Conservation (phyloP, 2,888 invertebrate genomes). For the Flexamia atlantica region DNA sequence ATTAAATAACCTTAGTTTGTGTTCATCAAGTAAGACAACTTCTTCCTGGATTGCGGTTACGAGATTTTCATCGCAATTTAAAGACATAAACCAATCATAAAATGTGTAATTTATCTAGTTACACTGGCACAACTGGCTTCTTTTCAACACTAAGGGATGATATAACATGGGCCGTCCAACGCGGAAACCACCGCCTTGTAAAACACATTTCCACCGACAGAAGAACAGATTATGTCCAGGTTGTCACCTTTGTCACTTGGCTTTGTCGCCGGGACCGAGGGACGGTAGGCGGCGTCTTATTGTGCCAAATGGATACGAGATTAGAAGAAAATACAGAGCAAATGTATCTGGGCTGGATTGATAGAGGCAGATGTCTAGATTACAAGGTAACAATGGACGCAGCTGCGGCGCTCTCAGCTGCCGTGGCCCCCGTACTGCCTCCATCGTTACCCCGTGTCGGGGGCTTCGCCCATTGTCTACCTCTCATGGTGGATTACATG, state of each 20-base stretch:
- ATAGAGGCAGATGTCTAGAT: constrained; percentile 56
- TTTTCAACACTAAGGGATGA: constrained; percentile 5
- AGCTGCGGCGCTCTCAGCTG: constrained; percentile 32
- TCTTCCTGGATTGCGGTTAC: too few species aligned
- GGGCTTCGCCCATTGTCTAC: constrained; percentile 7
- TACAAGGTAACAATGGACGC: constrained; percentile 49
- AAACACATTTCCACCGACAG: constrained; percentile 7
- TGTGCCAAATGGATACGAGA: constrained; percentile 33
- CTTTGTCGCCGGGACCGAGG: background rate
- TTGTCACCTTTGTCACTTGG: background rate
- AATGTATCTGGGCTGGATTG: constrained; percentile 38
- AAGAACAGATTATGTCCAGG: background rate
- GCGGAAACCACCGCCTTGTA: background rate
- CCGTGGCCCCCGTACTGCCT: background rate
- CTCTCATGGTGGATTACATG: constrained; percentile 27
- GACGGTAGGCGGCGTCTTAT: constrained; percentile 10
- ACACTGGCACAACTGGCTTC: too few species aligned
- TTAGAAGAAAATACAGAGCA: constrained; percentile 21
- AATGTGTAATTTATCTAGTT: too few species aligned
- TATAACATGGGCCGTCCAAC: constrained; percentile 6
- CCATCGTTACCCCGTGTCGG: constrained; percentile 42
- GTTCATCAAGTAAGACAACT: too few species aligned
- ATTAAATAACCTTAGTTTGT: too few species aligned
- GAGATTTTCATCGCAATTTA: too few species aligned
- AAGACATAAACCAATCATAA: too few species aligned